A percentile compares a stretch with the other conserved stretches of the same genome.
Conservation (phyloP, 2,113 vertebrate genomes). For the Chiloscyllium plagiosum region DNA sequence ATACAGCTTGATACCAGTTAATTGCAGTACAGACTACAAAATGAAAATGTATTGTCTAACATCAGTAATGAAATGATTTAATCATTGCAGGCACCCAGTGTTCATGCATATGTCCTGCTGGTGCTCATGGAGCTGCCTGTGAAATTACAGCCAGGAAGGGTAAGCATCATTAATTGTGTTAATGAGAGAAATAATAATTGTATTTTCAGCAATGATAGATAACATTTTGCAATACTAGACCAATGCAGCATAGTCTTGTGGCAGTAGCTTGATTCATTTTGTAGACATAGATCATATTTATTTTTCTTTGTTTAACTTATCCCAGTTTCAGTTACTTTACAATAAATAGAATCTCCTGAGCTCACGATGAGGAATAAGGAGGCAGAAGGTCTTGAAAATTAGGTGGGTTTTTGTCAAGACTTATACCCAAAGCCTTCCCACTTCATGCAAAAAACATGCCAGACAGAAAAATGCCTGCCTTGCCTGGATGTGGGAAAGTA, state of each 20-base stretch:
- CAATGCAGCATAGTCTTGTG: not conserved
- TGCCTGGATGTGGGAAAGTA: too few species aligned
- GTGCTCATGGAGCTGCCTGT: conserved; percentile 68
- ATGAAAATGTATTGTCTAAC: not conserved
- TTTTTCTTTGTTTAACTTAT: not conserved
- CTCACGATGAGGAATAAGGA: too few species aligned
- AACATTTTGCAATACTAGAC: not conserved
- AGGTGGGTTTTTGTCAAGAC: too few species aligned
- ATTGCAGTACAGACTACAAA: not conserved
- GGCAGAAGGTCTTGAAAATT: too few species aligned
- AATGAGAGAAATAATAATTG: not conserved
- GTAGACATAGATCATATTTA: not conserved
- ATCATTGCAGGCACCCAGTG: conserved; percentile 64
- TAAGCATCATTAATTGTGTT: conserved; percentile 45
- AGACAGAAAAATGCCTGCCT: too few species aligned
- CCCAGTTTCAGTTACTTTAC: not conserved
- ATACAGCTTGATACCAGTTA: not conserved
- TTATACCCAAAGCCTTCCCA: too few species aligned
- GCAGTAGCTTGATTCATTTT: not conserved
- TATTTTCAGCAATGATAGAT: not conserved
- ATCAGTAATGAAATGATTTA: conserved; percentile 20
- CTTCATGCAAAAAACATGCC: too few species aligned
- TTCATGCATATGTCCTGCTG: conserved; percentile 76
- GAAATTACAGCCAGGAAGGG: conserved; percentile 62
- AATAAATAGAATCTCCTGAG: not conserved